Conservation (phyloP, 2,113 vertebrate genomes). For the Actinemys pallida region DNA sequence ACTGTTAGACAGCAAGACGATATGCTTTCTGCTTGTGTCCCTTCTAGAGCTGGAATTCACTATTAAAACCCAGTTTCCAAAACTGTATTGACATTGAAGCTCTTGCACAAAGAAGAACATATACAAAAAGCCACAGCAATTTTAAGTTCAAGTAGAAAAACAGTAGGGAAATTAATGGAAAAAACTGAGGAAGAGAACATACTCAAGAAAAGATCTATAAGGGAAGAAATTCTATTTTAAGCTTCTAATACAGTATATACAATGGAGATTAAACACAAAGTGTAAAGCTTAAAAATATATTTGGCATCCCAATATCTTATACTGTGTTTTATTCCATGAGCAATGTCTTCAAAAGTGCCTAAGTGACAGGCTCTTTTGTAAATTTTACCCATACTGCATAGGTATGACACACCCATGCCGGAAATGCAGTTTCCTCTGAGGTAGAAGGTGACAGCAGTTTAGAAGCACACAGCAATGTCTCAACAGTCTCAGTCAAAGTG, state of each 20-base stretch:
- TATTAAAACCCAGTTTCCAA: background rate
- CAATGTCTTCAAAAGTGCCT: background rate
- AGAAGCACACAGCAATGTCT: background rate
- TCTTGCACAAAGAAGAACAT: background rate
- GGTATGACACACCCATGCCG: background rate
- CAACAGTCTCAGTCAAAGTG: background rate
- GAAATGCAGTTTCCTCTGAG: background rate
- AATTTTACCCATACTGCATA: background rate
- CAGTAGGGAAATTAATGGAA: background rate
- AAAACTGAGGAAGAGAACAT: background rate
- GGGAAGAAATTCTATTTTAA: background rate
- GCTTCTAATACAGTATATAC: background rate
- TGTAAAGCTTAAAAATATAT: background rate
- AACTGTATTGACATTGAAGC: background rate
- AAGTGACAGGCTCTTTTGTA: background rate
- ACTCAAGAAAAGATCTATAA: background rate
- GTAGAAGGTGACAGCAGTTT: background rate
- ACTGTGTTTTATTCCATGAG: background rate
- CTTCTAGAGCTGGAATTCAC: background rate
- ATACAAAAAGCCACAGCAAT: background rate
- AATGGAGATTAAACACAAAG: background rate
- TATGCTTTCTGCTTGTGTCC: background rate
- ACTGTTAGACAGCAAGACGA: background rate
- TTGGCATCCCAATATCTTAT: background rate
- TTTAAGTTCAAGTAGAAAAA: background rate